Conservation (phyloP, 2,888 invertebrate species). For the Anoncus sp. region DNA sequence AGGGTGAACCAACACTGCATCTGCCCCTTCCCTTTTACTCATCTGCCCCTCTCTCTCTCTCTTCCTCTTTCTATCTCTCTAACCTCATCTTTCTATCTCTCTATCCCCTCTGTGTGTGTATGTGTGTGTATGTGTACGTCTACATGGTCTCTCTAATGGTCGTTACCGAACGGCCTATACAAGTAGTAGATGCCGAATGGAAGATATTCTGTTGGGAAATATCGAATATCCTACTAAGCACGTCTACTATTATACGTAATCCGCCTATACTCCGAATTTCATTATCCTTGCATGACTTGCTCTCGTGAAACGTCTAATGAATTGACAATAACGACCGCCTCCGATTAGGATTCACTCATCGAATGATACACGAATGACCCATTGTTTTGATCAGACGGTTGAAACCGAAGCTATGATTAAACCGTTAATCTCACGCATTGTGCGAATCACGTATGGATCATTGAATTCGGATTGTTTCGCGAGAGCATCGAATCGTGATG, state of each 20-base stretch:
- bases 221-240: constrained; percentile 5
- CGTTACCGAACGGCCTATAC: constrained; percentile 17
- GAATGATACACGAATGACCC: constrained; percentile 7
- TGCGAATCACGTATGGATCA: no score
- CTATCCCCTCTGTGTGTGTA: no score
- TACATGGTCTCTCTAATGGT: neutral
- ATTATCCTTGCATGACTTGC: constrained; percentile 16
- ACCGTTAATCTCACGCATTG: no score
- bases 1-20: constrained; percentile 11
- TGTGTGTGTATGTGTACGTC: neutral
- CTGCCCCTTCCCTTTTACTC: neutral
- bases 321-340: constrained; percentile 22
- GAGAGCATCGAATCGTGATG: no score
- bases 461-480: no score
- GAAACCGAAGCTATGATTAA: no score
- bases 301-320: constrained; percentile 27
- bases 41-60: neutral
- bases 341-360: constrained; percentile 21
- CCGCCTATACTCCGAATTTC: neutral
- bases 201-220: constrained; percentile 11
- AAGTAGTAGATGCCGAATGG: constrained; percentile 24
- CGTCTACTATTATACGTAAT: neutral
- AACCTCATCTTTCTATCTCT: no score
- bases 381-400: neutral
- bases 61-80: neutral